Conservation (phyloP, 2,888 invertebrate genomes). For the Trachelus troglodyta region DNA sequence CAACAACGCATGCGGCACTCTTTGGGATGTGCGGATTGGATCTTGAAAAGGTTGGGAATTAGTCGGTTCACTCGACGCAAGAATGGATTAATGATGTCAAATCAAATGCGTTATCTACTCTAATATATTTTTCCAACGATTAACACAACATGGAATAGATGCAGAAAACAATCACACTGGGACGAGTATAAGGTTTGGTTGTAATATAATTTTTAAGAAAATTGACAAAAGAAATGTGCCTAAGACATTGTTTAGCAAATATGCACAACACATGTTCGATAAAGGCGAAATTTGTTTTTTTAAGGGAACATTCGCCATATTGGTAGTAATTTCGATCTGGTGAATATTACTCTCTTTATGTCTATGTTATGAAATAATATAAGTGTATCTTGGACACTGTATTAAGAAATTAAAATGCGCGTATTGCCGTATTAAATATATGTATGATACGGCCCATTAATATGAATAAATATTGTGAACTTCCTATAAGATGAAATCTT, state of each 20-base stretch:
- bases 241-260: background rate
- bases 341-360: background rate
- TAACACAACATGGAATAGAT: constrained; percentile 28
- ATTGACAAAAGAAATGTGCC: background rate
- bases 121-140: constrained; percentile 22
- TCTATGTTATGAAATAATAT: background rate
- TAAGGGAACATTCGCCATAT: background rate
- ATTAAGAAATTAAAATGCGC: background rate
- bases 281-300: background rate
- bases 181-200: constrained; percentile 13
- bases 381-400: background rate
- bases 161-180: constrained; percentile 15
- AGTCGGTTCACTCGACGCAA: constrained; percentile 35
- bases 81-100: constrained; percentile 37
- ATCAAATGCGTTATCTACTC: constrained; percentile 34
- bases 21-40: constrained; percentile 37
- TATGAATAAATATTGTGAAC: background rate
- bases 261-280: background rate
- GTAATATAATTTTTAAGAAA: background rate
- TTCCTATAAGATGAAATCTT: background rate
- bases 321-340: background rate
- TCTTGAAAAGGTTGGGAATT: constrained; percentile 31
- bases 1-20: constrained; percentile 65
- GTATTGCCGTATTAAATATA: background rate
- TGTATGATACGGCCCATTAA: background rate